These are phyloP conservation scores for Ormyrus pomaceus DNA, from an alignment of 2,888 invertebrate genomes.

Conservation along the genomic window DNA sequence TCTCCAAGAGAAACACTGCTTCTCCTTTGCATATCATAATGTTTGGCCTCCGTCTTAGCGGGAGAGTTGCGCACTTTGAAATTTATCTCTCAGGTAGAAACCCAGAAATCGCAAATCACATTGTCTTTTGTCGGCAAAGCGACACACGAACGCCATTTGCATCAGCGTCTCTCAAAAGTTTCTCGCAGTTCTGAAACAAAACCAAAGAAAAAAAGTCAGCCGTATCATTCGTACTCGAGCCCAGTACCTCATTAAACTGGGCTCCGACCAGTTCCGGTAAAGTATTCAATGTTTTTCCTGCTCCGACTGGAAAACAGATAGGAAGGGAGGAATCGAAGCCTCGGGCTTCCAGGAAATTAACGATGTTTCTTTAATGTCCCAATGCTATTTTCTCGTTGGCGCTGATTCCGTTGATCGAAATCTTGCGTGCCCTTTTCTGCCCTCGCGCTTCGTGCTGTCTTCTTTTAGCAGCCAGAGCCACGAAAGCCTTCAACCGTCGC, in stretches of 20 bases:
- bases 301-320: not conserved
- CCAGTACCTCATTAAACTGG: constrained; percentile 5
- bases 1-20: not conserved
- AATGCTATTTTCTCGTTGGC: constrained; percentile 29
- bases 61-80: not conserved
- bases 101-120: not conserved
- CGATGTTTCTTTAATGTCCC: constrained; percentile 44
- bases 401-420: constrained; percentile 39
- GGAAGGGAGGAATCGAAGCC: constrained; percentile 2
- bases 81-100: not conserved
- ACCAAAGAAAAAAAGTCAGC: too few relatives aligned
- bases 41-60: too few relatives aligned
- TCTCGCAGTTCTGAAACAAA: not conserved
- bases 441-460: constrained; percentile 50
- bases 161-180: not conserved
- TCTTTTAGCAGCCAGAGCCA: constrained; percentile 65
- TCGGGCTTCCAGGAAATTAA: constrained; percentile 20
- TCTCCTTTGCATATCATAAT: not conserved
- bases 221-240: not conserved
- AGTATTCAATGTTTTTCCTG: constrained; percentile 29
- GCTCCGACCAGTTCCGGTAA: constrained; percentile 26
- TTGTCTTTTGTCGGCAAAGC: not conserved
- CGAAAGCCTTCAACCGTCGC: constrained; percentile 51
- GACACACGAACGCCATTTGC: not conserved
- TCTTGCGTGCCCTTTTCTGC: constrained; percentile 43